These are phyloP conservation scores for Drosophila erecta DNA, from an alignment of 1,140 invertebrate species.

Conservation along the genomic window DNA sequence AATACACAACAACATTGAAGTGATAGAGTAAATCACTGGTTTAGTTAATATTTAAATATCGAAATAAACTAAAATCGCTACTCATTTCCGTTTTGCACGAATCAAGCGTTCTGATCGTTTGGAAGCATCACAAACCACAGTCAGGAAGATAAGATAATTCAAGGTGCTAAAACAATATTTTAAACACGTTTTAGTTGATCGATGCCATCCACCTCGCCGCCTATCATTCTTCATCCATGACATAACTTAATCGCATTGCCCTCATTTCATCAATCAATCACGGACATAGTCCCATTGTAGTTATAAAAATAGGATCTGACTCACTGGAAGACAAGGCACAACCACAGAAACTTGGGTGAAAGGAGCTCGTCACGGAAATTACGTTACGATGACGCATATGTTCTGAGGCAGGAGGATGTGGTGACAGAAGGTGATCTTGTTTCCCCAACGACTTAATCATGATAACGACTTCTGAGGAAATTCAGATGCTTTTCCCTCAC, in stretches of 20 bases:
- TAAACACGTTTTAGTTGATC: too few relatives aligned
- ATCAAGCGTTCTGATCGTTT: too few relatives aligned
- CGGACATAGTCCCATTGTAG: slow-evolving; percentile 1
- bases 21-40: too few relatives aligned
- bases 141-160: too few relatives aligned
- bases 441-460: slow-evolving; percentile 21
- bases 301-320: background rate
- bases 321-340: slow-evolving; percentile 15
- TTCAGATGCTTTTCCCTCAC: slow-evolving; percentile 30
- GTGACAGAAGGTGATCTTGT: slow-evolving; percentile 33
- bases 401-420: slow-evolving; percentile 27
- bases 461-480: slow-evolving; percentile 19
- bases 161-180: too few relatives aligned
- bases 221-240: background rate
- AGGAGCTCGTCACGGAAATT: slow-evolving; percentile 1
- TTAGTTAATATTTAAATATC: too few relatives aligned
- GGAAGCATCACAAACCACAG: too few relatives aligned
- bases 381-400: slow-evolving; percentile 19
- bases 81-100: too few relatives aligned
- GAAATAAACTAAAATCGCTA: too few relatives aligned
- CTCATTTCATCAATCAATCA: background rate
- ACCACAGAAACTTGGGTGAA: slow-evolving; percentile 10
- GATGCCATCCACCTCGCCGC: background rate
- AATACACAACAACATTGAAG: too few relatives aligned
- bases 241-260: background rate